phyloP scores from a whole-genome alignment of 2,797 vertebrate genomes.

The Todus mexicanus region DNA sequence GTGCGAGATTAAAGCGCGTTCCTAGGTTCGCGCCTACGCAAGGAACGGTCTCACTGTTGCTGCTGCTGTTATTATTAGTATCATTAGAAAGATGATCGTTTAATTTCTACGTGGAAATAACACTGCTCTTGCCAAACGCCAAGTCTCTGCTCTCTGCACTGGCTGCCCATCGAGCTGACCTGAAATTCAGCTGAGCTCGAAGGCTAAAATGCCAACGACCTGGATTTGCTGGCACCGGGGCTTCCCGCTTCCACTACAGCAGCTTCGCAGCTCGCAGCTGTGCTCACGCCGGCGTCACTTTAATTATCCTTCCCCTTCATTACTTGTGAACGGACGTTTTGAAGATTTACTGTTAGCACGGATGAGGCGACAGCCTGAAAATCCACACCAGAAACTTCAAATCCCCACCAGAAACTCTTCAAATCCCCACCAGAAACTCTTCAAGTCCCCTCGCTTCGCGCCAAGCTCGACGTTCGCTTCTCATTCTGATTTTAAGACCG shows the following conservation, averaged over 20 bases:
- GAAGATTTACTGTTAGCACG: neutral
- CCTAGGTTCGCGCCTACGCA: neutral
- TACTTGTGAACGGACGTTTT: neutral
- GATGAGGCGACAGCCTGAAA: neutral
- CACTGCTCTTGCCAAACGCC: neutral
- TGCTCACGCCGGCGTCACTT: neutral
- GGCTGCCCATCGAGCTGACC: fast-evolving
- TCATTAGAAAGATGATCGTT: neutral
- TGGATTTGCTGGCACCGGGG: neutral
- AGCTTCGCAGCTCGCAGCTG: neutral
- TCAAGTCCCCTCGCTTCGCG: neutral
- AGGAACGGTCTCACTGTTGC: neutral
- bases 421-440: neutral
- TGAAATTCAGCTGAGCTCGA: neutral
- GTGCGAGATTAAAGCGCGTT: neutral
- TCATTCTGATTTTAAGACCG: neutral
- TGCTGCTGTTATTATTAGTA: neutral
- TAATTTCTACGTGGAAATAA: neutral
- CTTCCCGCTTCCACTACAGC: neutral
- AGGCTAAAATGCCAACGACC: neutral
- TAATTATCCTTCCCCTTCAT: neutral
- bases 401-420: no score
- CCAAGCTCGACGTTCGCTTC: neutral
- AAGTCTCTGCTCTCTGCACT: neutral
- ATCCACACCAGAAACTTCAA: no score